These are phyloP conservation scores for Temnothorax ravouxi DNA, from an alignment of 2,888 invertebrate genomes.

Conservation along the genomic window DNA sequence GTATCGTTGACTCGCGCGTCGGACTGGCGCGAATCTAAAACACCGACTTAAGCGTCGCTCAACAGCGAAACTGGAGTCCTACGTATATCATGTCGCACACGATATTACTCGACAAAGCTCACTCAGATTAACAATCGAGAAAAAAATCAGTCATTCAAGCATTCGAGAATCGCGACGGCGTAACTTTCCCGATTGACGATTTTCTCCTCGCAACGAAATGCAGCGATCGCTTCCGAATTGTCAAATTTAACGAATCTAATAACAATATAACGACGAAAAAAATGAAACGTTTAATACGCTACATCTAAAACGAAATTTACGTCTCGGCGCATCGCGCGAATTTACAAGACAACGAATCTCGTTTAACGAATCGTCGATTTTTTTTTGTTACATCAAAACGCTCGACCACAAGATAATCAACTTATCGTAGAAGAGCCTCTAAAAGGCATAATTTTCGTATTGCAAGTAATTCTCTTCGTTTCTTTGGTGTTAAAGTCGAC, in stretches of 20 bases:
- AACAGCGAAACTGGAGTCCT: conserved; percentile 44
- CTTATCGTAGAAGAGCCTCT: conserved; percentile 27
- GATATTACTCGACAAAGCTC: conserved; percentile 46
- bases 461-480: conserved; percentile 59
- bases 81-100: conserved; percentile 25
- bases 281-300: conserved; percentile 13
- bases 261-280: background rate
- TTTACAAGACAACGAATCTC: conserved; percentile 32
- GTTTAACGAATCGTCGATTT: background rate
- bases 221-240: conserved; percentile 6
- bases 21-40: conserved; percentile 59
- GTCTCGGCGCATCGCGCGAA: background rate
- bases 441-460: conserved; percentile 57
- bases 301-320: conserved; percentile 23
- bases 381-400: conserved; percentile 22
- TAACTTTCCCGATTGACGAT: conserved; percentile 23
- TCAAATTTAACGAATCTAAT: conserved; percentile 50
- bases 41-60: conserved; percentile 54
- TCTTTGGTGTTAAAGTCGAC: conserved; percentile 62
- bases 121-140: conserved; percentile 41
- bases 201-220: conserved; percentile 25
- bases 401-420: conserved; percentile 17
- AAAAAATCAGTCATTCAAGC: conserved; percentile 22
- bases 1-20: conserved; percentile 42
- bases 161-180: conserved; percentile 12